Conservation (phyloP, 2,113 vertebrate genomes). For the Hemiscyllium ocellatum region DNA sequence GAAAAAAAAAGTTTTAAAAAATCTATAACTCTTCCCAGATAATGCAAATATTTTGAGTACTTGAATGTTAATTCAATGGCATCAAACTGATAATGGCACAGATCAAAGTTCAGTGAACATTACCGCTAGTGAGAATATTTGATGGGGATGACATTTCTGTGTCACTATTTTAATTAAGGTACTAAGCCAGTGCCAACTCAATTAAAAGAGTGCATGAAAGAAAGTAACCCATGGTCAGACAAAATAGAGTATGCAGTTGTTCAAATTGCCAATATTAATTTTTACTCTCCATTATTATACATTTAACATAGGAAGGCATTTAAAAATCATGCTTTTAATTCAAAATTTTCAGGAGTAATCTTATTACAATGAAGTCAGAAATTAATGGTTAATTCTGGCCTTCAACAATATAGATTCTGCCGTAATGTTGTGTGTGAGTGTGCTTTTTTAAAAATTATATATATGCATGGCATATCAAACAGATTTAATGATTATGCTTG, state of each 20-base stretch:
- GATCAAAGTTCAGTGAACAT: background rate
- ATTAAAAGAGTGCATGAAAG: background rate
- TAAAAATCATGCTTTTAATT: background rate
- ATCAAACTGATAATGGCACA: background rate
- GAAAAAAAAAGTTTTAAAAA: background rate
- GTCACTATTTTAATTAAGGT: background rate
- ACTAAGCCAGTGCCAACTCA: background rate
- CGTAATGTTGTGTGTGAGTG: background rate
- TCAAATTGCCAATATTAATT: background rate
- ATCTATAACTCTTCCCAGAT: background rate
- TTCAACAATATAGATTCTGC: background rate
- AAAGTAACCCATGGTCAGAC: background rate
- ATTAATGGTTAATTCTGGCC: background rate
- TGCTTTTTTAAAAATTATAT: background rate
- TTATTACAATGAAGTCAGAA: background rate
- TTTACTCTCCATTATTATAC: background rate
- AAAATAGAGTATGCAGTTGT: background rate
- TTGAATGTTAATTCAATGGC: background rate
- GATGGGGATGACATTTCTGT: background rate
- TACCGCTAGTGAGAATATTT: background rate
- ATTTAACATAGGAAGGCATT: background rate
- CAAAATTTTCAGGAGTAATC: background rate
- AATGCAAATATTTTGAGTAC: background rate
- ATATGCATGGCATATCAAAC: background rate
- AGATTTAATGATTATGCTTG: too few relatives aligned